Percentiles rank a stretch among this genome's conserved stretches.
Conservation (phyloP, 1,140 invertebrate species). For the Homalodisca vitripennis region DNA sequence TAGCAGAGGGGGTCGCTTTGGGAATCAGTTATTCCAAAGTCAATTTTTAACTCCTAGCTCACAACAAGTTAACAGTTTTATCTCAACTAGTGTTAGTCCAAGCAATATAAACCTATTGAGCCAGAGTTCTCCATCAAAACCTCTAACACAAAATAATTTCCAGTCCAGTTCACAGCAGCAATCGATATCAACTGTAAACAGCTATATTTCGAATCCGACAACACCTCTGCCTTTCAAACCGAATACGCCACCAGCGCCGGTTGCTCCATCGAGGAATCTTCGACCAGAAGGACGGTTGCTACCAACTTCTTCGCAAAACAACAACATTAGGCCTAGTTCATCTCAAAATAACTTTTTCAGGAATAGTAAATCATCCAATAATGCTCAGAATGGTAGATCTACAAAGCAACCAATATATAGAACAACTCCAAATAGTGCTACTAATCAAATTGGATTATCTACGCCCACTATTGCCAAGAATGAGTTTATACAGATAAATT, state of each 20-base stretch:
- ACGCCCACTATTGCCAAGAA: neutral
- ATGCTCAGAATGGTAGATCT: neutral
- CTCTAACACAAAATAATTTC: too few relatives aligned
- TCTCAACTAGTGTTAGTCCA: too few relatives aligned
- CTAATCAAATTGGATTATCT: neutral
- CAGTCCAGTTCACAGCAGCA: too few relatives aligned
- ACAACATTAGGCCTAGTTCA: constrained; percentile 13
- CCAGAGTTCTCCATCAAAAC: too few relatives aligned
- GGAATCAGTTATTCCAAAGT: constrained; percentile 33
- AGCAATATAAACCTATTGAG: too few relatives aligned
- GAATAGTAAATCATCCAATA: neutral
- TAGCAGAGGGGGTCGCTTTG: constrained; percentile 46
- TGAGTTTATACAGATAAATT: neutral
- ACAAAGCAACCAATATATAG: neutral
- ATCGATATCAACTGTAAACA: too few relatives aligned
- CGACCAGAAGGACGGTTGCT: neutral
- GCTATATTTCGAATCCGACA: too few relatives aligned
- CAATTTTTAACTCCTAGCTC: constrained; percentile 8
- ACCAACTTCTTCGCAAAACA: neutral
- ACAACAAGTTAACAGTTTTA: too few relatives aligned
- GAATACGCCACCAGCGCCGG: neutral
- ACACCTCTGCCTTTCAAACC: too few relatives aligned
- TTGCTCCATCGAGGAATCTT: neutral
- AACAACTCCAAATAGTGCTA: neutral
- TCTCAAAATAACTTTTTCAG: neutral